Conservation (phyloP, 2,888 invertebrate genomes). For the Antitype chi region DNA sequence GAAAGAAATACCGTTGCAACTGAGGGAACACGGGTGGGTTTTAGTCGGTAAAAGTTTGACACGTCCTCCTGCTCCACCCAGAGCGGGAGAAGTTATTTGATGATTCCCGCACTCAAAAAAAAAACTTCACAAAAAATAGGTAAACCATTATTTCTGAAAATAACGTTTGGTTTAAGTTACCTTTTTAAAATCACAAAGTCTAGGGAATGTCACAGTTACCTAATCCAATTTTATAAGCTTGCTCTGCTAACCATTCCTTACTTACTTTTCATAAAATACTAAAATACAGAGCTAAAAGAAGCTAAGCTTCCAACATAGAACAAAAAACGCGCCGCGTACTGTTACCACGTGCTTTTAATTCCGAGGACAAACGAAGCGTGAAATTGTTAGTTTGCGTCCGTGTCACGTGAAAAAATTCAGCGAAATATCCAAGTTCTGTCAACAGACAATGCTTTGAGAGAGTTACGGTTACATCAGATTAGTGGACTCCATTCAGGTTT, state of each 20-base stretch:
- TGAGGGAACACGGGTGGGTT: no score
- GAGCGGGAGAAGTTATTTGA: no score
- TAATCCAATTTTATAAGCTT: not conserved
- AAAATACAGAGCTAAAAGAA: not conserved
- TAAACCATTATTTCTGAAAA: no score
- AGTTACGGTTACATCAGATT: constrained; percentile 74
- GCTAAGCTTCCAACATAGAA: not conserved
- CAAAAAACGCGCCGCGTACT: constrained; percentile 17
- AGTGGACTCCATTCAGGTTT: constrained; percentile 68
- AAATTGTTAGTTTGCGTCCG: constrained; percentile 56
- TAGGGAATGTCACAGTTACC: no score
- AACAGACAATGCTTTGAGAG: constrained; percentile 71
- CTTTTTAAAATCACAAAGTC: not conserved
- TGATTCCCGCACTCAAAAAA: no score
- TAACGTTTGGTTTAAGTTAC: no score
- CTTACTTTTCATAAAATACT: constrained; percentile 16
- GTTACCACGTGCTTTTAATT: constrained; percentile 44
- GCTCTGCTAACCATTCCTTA: not conserved
- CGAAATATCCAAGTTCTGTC: constrained; percentile 58
- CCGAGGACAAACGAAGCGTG: constrained; percentile 35
- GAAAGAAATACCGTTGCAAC: no score
- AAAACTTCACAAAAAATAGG: no score
- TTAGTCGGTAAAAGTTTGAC: no score
- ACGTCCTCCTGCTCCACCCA: no score
- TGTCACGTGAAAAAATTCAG: constrained; percentile 58